Base-by-base conservation (phyloP, 1,140 invertebrate species). In the Heliconius nattereri region DNA sequence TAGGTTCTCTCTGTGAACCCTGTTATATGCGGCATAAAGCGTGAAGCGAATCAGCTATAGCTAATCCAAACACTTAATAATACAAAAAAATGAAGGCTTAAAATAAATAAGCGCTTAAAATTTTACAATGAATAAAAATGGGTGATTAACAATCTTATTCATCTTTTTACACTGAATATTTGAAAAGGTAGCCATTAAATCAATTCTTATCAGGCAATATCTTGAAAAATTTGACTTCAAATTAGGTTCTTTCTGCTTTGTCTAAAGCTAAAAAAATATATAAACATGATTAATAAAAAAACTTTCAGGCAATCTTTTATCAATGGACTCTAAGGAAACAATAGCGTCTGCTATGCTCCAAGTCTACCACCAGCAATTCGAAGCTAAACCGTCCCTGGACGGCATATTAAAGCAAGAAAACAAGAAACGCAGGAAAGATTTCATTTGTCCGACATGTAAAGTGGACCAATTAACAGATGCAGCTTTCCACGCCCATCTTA, bases 401-500 rank as follows among this genome's bases (percentile, higher is more conserved):
- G 94, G 94, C 0, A 80, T 96, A 6, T 95, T 95, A 66, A 91
- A 95, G 49, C 95, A 96, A 84, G 95, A 95, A 82, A 88, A 92
- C 7, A 94, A 95, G 73, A 91, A 95, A 76, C 81, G 84, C 7
- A 71, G 89, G 45, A 86, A 81, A 54, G 91, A 94, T 83, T 92
- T 83, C 76, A 84, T 91, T 0, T 94, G 92, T 74, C 86, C 88
- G 0, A 92, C 89, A 0, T 94, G 92, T 73, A 93, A 94, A 74
- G 95, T 96, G 81, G 95, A 95, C 76, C 96, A 96, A 79, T 87
- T 94, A 0, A 96, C 94, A 0, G 96, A 96, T 23, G 90, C 93
- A 2, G 91, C 95, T 2, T 97, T 96, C 85, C 96, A 97, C 80
- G 95, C 95, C 1, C 97, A 98, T 89, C 92, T 97, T 7, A 97